These are phyloP conservation scores for Pempheris klunzingeri DNA, from an alignment of 2,797 vertebrate genomes.

Conservation along the genomic window DNA sequence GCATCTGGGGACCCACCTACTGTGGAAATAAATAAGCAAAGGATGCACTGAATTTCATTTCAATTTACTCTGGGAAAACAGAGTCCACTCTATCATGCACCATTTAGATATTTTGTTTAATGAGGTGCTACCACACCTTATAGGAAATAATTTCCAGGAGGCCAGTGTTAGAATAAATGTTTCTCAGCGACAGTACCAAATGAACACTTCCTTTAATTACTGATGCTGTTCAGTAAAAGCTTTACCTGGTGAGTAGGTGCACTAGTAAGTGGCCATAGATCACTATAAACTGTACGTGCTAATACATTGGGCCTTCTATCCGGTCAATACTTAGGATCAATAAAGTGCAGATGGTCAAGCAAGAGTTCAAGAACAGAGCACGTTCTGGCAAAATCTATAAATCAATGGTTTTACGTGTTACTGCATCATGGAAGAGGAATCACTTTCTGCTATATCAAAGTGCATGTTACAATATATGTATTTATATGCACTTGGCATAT, in stretches of 20 bases:
- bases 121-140: neutral
- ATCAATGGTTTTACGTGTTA: slow-evolving; percentile 45
- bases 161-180: neutral
- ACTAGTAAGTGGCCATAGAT: slow-evolving; percentile 39
- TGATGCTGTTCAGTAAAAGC: neutral
- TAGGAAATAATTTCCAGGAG: neutral
- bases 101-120: slow-evolving; percentile 3
- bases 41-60: slow-evolving; percentile 29
- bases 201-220: slow-evolving; percentile 3
- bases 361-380: slow-evolving; percentile 27
- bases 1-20: slow-evolving; percentile 32
- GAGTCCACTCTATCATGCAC: slow-evolving; percentile 14
- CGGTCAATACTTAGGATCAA: slow-evolving; percentile 55
- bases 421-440: slow-evolving; percentile 11
- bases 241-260: slow-evolving; percentile 20
- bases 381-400: slow-evolving; percentile 45
- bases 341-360: slow-evolving; percentile 42
- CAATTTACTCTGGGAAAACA: slow-evolving; percentile 18
- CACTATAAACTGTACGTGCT: slow-evolving; percentile 38
- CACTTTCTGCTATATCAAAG: neutral
- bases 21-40: slow-evolving; percentile 28
- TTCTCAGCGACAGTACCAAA: neutral
- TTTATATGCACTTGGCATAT: slow-evolving; percentile 6
- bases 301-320: slow-evolving; percentile 39
- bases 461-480: neutral